phyloP scores from a whole-genome alignment of 1,140 invertebrate genomes.

The Pristionchus pacificus region DNA sequence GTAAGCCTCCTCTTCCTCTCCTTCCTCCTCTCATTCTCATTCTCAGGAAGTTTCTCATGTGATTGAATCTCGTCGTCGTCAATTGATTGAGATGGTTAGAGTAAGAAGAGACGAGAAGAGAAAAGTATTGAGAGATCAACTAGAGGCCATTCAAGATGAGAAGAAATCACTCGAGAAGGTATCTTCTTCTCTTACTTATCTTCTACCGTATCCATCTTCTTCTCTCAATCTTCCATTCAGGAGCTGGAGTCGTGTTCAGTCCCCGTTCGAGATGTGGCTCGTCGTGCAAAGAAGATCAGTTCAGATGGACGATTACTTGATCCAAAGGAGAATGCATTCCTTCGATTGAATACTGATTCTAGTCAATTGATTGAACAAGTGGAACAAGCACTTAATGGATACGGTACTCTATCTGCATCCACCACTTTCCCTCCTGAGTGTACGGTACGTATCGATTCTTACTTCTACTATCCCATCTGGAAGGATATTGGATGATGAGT shows the following conservation, averaged over 20 bases:
- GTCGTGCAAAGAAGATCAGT: neutral
- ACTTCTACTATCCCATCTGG: neutral
- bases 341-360: constrained; percentile 22
- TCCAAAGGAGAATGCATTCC: constrained; percentile 29
- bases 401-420: constrained; percentile 25
- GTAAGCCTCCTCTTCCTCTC: neutral
- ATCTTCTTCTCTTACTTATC: neutral
- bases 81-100: constrained; percentile 28
- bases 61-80: constrained; percentile 24
- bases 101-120: constrained; percentile 28
- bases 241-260: neutral
- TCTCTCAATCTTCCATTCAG: neutral
- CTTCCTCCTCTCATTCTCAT: neutral
- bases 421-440: constrained; percentile 23
- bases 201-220: too few relatives aligned
- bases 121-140: constrained; percentile 29
- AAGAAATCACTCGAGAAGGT: constrained; percentile 34
- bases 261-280: neutral
- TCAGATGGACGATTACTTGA: neutral
- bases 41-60: constrained; percentile 29
- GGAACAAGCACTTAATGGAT: constrained; percentile 21
- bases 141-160: constrained; percentile 28
- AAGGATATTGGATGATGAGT: neutral
- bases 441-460: neutral
- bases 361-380: constrained; percentile 18